Conservation (phyloP, 1,140 invertebrate genomes). For the Calephelis virginiensis region DNA sequence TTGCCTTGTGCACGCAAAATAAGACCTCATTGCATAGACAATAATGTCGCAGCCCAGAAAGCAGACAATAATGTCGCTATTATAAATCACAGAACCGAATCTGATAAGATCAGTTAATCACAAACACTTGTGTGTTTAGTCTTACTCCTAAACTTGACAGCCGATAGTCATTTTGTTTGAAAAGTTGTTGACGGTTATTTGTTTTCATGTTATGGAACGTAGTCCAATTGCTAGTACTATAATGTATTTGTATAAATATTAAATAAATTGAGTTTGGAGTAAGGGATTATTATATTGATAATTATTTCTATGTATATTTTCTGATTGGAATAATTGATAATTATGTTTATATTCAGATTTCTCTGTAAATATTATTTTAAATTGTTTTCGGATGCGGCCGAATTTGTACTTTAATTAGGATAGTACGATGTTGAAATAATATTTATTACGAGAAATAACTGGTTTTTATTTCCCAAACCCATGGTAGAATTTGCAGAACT, state of each 20-base stretch:
- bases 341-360: slow-evolving; percentile 31
- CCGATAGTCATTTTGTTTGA: slow-evolving; percentile 11
- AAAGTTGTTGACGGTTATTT: slow-evolving; percentile 26
- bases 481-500: too few species aligned
- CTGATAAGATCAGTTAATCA: background rate
- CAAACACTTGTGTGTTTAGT: background rate
- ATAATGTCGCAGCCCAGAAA: too few species aligned
- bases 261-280: slow-evolving; percentile 54
- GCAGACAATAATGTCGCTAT: too few species aligned
- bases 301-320: slow-evolving; percentile 11
- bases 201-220: slow-evolving; percentile 27
- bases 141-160: slow-evolving; percentile 8
- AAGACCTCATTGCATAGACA: too few species aligned
- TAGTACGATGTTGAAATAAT: slow-evolving; percentile 66
- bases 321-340: slow-evolving; percentile 19
- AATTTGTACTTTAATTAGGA: slow-evolving; percentile 55
- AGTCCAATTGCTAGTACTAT: slow-evolving; percentile 29
- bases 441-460: slow-evolving; percentile 64
- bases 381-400: slow-evolving; percentile 43
- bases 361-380: slow-evolving; percentile 74
- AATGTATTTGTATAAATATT: slow-evolving; percentile 18
- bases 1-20: too few species aligned
- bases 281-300: slow-evolving; percentile 41
- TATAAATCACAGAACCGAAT: background rate
- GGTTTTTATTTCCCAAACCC: slow-evolving; percentile 42